phyloP scores from a whole-genome alignment of 2,888 invertebrate species.

The Drosophila rubida region DNA sequence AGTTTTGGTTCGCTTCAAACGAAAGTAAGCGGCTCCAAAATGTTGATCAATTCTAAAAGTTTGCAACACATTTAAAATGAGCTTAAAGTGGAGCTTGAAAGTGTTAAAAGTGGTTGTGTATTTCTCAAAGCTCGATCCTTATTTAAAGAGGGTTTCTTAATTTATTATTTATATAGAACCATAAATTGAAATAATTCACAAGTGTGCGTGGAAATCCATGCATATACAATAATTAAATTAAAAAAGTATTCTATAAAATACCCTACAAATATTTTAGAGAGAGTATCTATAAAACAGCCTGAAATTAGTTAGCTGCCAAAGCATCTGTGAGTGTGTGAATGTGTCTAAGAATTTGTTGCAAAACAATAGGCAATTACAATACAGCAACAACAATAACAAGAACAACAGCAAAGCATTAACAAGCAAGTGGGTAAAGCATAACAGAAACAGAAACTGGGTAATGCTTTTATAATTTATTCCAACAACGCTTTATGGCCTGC shows the following conservation, averaged over 20 bases:
- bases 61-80: background rate
- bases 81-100: background rate
- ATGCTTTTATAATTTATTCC: slow-evolving; percentile 73
- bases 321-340: slow-evolving; percentile 31
- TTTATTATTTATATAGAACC: no score
- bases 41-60: background rate
- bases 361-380: slow-evolving; percentile 37
- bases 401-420: slow-evolving; percentile 22
- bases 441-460: slow-evolving; percentile 72
- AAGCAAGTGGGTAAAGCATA: slow-evolving; percentile 40
- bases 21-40: background rate
- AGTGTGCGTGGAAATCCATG: no score
- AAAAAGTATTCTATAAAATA: no score
- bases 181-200: no score
- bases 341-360: slow-evolving; percentile 34
- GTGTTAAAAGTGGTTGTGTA: background rate
- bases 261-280: no score
- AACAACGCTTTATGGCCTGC: slow-evolving; percentile 57
- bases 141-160: no score
- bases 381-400: slow-evolving; percentile 15
- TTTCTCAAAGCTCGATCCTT: background rate
- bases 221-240: no score
- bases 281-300: slow-evolving; percentile 1
- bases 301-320: slow-evolving; percentile 1
- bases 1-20: background rate